Evolutionary conservation across 2,888 invertebrate species (phyloP).

Genomic region (Gastracanthus pulcherrimus): DNA sequence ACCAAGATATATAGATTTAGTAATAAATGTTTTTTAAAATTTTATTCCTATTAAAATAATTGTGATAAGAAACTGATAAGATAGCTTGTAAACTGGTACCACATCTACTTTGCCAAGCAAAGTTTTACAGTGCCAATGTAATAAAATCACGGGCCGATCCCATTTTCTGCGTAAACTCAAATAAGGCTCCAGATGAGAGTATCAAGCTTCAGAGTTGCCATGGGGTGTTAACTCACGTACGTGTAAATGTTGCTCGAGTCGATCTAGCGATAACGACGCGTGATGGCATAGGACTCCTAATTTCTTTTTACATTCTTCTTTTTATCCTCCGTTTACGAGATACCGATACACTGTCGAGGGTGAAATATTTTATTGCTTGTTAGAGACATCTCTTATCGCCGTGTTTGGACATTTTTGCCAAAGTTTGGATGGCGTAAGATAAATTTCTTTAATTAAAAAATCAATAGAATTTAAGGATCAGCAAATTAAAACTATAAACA

Average conservation of each 20-base stretch:
- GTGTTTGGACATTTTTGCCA: not conserved
- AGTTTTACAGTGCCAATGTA: no score
- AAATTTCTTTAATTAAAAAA: slow-evolving; percentile 32
- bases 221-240: slow-evolving; percentile 1
- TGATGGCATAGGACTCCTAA: slow-evolving; percentile 6
- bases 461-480: slow-evolving; percentile 4
- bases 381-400: no score
- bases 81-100: no score
- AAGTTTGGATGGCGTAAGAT: slow-evolving; percentile 4
- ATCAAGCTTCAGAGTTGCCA: not conserved
- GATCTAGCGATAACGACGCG: slow-evolving; percentile 29
- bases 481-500: no score
- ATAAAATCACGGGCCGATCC: not conserved
- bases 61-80: no score
- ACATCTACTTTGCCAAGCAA: no score
- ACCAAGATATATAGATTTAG: not conserved
- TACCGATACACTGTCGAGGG: not conserved
- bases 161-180: not conserved
- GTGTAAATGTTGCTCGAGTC: slow-evolving; percentile 8
- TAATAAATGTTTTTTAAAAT: no score
- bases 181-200: not conserved
- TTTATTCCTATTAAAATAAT: no score
- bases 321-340: not conserved
- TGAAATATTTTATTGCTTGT: slow-evolving; percentile 47
- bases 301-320: slow-evolving; percentile 15